phyloP scores from a whole-genome alignment of 2,113 vertebrate genomes.

The Nycticebus coucang region DNA sequence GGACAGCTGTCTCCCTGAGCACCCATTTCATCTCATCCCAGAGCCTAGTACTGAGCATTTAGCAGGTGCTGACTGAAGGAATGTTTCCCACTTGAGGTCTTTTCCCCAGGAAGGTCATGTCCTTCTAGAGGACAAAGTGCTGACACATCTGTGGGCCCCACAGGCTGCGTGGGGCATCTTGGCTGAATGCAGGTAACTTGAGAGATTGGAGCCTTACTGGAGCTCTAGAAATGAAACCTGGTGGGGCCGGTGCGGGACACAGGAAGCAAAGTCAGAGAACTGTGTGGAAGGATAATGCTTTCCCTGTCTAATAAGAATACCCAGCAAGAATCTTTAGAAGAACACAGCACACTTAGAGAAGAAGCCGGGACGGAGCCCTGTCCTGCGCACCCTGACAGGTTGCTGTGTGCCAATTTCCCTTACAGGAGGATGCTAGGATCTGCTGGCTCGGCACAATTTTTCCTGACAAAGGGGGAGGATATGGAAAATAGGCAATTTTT shows the following conservation, averaged over 20 bases:
- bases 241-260: not conserved
- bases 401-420: not conserved
- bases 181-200: not conserved
- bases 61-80: not conserved
- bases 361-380: not conserved
- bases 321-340: not conserved
- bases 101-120: not conserved
- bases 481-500: not conserved
- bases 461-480: not conserved
- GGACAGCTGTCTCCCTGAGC: not conserved
- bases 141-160: not conserved
- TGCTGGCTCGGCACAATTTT: not conserved
- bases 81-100: not conserved
- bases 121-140: not conserved
- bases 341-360: not conserved
- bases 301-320: not conserved
- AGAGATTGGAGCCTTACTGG: too few species aligned
- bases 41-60: not conserved
- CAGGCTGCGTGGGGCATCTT: accelerated
- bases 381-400: not conserved
- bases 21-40: not conserved
- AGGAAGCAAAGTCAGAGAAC: not conserved
- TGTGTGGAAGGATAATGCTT: too few species aligned
- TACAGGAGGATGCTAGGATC: not conserved
- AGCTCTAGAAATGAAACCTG: not conserved